These are phyloP conservation scores for Cryptophagus acutangulus DNA, from an alignment of 2,888 invertebrate genomes.

Conservation along the genomic window DNA sequence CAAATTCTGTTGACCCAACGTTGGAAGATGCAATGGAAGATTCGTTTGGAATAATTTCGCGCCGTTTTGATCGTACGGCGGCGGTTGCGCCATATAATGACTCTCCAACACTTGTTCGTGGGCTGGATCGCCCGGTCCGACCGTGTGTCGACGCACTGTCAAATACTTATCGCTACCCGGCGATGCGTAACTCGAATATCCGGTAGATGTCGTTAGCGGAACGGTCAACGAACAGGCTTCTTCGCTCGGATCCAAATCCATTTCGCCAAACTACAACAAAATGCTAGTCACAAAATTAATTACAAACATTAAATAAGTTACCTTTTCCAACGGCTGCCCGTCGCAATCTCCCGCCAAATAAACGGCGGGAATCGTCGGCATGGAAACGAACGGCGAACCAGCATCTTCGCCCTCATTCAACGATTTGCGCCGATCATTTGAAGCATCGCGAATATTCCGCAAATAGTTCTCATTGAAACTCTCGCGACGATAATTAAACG, in stretches of 20 bases:
- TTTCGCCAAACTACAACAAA: slow-evolving; percentile 52
- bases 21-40: slow-evolving; percentile 77
- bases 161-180: slow-evolving; percentile 49
- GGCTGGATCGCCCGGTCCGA: slow-evolving; percentile 86
- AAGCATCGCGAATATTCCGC: slow-evolving; percentile 35
- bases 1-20: slow-evolving; percentile 77
- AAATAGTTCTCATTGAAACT: slow-evolving; percentile 47
- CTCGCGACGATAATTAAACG: slow-evolving; percentile 40
- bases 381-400: slow-evolving; percentile 50
- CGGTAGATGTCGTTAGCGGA: slow-evolving; percentile 32
- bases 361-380: slow-evolving; percentile 53
- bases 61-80: slow-evolving; percentile 39
- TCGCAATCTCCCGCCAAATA: slow-evolving; percentile 50
- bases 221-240: slow-evolving; percentile 40
- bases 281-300: neutral
- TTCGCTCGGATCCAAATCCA: slow-evolving; percentile 47
- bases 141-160: slow-evolving; percentile 82
- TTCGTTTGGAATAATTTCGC: slow-evolving; percentile 68
- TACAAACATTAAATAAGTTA: slow-evolving; percentile 28
- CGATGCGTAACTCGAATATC: slow-evolving; percentile 36
- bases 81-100: slow-evolving; percentile 48
- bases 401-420: slow-evolving; percentile 41
- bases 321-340: slow-evolving; percentile 61
- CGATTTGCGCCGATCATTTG: slow-evolving; percentile 36
- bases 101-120: slow-evolving; percentile 66